These are phyloP conservation scores for Coenobita brevimanus DNA, from an alignment of 1,140 invertebrate genomes.

Conservation along the genomic window DNA sequence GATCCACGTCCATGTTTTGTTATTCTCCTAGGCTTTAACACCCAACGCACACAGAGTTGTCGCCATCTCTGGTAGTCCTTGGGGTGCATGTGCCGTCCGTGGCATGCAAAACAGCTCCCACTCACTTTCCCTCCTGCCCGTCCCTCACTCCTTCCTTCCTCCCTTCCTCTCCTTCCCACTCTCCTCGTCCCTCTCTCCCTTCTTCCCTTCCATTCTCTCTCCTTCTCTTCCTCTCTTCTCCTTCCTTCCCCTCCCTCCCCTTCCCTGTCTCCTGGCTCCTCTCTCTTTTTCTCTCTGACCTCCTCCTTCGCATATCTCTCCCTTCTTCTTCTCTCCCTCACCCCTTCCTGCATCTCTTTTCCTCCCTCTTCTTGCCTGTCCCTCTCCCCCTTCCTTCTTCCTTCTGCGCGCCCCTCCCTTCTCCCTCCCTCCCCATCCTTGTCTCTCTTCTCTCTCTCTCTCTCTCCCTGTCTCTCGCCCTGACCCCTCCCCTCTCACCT, in stretches of 20 bases:
- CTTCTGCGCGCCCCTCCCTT: background rate
- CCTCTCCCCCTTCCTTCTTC: background rate
- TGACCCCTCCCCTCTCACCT: background rate
- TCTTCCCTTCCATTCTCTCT: background rate
- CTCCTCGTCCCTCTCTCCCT: slow-evolving; percentile 9
- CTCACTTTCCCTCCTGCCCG: no score
- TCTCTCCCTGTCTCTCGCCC: background rate
- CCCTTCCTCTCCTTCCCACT: slow-evolving; percentile 1
- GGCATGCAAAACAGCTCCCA: no score
- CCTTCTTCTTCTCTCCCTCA: background rate
- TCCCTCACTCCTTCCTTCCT: background rate
- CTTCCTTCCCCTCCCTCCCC: background rate
- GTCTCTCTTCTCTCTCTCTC: background rate
- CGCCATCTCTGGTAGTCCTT: no score
- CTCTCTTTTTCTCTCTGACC: background rate
- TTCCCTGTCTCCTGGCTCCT: background rate
- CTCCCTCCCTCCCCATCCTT: background rate
- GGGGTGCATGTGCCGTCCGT: no score
- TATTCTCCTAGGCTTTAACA: no score
- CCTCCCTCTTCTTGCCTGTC: background rate
- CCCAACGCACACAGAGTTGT: no score
- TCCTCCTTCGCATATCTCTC: background rate
- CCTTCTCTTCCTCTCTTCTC: background rate
- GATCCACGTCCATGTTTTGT: no score
- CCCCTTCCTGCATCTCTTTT: background rate